These are phyloP conservation scores for Palloptera scutellata DNA, from an alignment of 2,888 invertebrate species.

Conservation along the genomic window DNA sequence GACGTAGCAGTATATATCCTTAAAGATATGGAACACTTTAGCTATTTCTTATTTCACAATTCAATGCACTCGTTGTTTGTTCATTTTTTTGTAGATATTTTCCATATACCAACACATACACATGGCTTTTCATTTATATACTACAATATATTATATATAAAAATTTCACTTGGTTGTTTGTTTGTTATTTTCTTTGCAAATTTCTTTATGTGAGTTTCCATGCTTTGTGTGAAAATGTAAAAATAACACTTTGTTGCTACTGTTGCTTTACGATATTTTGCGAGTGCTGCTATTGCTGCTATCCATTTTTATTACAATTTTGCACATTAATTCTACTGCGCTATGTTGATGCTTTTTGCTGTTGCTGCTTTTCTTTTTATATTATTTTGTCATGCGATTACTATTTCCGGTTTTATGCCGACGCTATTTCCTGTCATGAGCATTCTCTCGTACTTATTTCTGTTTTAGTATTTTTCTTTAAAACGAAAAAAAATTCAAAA, in stretches of 20 bases:
- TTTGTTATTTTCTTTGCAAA: neutral
- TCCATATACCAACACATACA: no score
- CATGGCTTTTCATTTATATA: no score
- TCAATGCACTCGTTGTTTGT: neutral
- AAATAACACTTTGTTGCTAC: neutral
- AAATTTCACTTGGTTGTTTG: neutral
- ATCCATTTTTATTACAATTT: neutral
- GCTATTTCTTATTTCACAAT: conserved; percentile 3
- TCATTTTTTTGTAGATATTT: neutral
- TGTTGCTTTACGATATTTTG: neutral
- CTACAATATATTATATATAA: no score
- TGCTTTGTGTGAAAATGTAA: neutral
- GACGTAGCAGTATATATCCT: no score
- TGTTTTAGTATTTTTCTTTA: no score
- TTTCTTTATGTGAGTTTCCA: neutral
- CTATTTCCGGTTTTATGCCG: neutral
- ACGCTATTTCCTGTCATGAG: neutral
- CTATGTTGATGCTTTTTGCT: neutral
- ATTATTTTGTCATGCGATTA: neutral
- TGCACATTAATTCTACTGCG: no score
- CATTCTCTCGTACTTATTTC: no score
- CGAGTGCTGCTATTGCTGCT: neutral
- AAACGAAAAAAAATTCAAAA: no score
- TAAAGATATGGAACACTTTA: no score
- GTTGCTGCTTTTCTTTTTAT: neutral